Evolutionary conservation across 1,140 invertebrate species (phyloP).

Genomic region (Triops cancriformis): DNA sequence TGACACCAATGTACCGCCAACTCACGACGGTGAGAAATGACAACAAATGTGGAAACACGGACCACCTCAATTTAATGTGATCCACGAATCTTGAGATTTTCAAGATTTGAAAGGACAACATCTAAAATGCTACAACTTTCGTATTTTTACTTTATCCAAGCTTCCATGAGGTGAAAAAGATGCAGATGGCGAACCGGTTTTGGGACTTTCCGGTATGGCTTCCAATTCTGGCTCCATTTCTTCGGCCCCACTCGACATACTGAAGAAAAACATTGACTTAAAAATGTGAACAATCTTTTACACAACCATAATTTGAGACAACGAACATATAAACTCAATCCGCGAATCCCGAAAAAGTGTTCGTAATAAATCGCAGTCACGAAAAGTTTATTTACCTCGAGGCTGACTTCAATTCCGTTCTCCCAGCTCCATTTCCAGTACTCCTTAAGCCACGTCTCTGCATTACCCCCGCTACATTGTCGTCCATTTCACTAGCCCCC

Average conservation of each 20-base stretch:
- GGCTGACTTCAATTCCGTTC: background rate
- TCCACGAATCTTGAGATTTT: too few relatives aligned
- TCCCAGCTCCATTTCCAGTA: background rate
- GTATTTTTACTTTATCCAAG: background rate
- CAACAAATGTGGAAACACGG: too few relatives aligned
- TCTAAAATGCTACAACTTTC: background rate
- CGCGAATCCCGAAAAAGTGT: too few relatives aligned
- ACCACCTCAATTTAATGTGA: too few relatives aligned
- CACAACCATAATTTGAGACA: too few relatives aligned
- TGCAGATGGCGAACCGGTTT: slow-evolving; percentile 34
- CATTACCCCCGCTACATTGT: background rate
- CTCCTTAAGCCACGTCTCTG: background rate
- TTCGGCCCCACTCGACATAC: slow-evolving; percentile 27
- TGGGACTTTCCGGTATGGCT: slow-evolving; percentile 76
- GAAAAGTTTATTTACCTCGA: background rate
- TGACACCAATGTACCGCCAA: too few relatives aligned
- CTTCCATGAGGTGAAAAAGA: slow-evolving; percentile 3
- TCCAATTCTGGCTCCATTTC: slow-evolving; percentile 53
- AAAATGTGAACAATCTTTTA: too few relatives aligned
- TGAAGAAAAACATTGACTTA: background rate
- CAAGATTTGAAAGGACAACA: background rate
- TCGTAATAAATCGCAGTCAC: too few relatives aligned
- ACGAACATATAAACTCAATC: too few relatives aligned
- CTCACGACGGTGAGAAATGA: too few relatives aligned
- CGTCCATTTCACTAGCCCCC: background rate